These are phyloP conservation scores for Dynastes maya DNA, from an alignment of 2,888 invertebrate species.

Conservation along the genomic window DNA sequence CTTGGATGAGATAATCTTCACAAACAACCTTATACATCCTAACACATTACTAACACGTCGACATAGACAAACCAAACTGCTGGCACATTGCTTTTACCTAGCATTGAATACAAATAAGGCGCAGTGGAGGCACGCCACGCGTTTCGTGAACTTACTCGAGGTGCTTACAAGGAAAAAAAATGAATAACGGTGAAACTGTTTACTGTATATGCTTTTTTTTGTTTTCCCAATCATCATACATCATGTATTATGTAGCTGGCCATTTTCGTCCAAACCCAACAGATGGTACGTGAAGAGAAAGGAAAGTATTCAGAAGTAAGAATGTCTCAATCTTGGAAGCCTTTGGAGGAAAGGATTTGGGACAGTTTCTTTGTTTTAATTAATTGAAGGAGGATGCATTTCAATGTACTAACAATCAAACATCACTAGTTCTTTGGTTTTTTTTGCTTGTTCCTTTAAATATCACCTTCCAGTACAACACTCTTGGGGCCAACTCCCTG, in stretches of 20 bases:
- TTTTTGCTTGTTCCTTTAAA: too few relatives aligned
- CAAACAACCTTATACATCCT: background rate
- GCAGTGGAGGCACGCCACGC: constrained; percentile 23
- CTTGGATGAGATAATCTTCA: background rate
- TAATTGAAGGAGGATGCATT: too few relatives aligned
- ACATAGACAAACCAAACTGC: constrained; percentile 32
- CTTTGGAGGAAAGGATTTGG: too few relatives aligned
- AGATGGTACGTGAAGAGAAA: constrained; percentile 12
- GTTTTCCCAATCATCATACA: background rate
- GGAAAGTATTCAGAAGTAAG: background rate
- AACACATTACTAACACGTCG: background rate
- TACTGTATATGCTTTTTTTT: constrained; percentile 38
- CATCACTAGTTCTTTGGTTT: too few relatives aligned
- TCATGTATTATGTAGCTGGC: constrained; percentile 4
- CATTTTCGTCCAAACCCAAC: background rate
- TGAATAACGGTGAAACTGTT: constrained; percentile 43
- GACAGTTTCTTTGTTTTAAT: too few relatives aligned
- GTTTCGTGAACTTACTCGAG: constrained; percentile 9
- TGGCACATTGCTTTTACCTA: constrained; percentile 32
- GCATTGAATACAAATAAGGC: constrained; percentile 36
- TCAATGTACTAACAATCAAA: too few relatives aligned
- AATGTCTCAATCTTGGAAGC: too few relatives aligned
- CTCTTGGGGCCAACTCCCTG: constrained; percentile 3
- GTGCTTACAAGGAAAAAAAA: constrained; percentile 15
- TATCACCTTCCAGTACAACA: background rate